These are phyloP conservation scores for Lordiphosa andalusiaca DNA, from an alignment of 2,888 invertebrate species.

Conservation along the genomic window DNA sequence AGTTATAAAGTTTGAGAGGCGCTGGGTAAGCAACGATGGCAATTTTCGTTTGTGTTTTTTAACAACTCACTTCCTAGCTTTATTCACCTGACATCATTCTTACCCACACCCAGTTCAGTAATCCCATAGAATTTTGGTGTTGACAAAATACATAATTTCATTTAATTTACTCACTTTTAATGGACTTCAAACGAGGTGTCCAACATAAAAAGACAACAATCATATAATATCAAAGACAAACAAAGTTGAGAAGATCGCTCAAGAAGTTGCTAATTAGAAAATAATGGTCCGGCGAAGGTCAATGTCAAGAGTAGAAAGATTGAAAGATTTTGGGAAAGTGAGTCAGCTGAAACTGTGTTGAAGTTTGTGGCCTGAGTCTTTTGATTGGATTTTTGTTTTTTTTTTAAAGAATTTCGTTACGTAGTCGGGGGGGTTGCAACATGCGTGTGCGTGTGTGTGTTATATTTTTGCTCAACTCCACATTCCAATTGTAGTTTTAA, in stretches of 20 bases:
- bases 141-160: slow-evolving; percentile 55
- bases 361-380: slow-evolving; percentile 54
- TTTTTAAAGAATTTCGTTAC: slow-evolving; percentile 3
- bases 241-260: slow-evolving; percentile 28
- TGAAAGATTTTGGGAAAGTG: slow-evolving; percentile 14
- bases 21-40: background rate
- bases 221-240: slow-evolving; percentile 40
- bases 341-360: slow-evolving; percentile 10
- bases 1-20: slow-evolving; percentile 20
- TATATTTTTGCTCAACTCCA: slow-evolving; percentile 1
- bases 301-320: slow-evolving; percentile 36
- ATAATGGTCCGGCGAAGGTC: slow-evolving; percentile 60
- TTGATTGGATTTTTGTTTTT: slow-evolving; percentile 10
- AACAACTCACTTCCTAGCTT: slow-evolving; percentile 28
- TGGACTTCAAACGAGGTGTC: slow-evolving; percentile 53
- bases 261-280: slow-evolving; percentile 64
- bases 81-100: slow-evolving; percentile 28
- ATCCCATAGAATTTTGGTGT: slow-evolving; percentile 22
- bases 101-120: slow-evolving; percentile 27
- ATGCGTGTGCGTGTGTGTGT: background rate
- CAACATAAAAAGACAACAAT: slow-evolving; percentile 30
- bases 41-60: no score
- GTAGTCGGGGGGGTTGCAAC: background rate
- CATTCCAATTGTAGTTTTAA: slow-evolving; percentile 56
- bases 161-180: slow-evolving; percentile 64